Evolutionary conservation across 2,888 invertebrate species (phyloP).

Genomic region (Nyleta sp.): DNA sequence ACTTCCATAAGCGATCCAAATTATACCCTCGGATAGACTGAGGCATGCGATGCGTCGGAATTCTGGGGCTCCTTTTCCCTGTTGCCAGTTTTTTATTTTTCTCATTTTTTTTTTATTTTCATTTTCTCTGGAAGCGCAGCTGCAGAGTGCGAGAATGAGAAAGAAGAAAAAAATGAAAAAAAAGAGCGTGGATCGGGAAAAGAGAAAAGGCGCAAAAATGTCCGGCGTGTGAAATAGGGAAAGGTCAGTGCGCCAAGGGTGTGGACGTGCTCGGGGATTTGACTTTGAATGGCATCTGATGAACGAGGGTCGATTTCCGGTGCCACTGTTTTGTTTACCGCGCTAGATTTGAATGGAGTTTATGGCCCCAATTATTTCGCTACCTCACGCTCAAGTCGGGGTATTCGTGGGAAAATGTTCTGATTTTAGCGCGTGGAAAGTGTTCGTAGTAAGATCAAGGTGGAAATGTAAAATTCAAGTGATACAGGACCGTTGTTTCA

Average conservation of each 20-base stretch:
- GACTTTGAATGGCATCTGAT: constrained; percentile 41
- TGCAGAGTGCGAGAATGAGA: constrained; percentile 10
- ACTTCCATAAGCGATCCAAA: constrained; percentile 47
- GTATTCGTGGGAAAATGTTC: constrained; percentile 24
- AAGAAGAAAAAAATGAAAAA: neutral
- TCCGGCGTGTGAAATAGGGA: constrained; percentile 35
- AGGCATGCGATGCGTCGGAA: constrained; percentile 41
- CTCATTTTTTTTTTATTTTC: constrained; percentile 13
- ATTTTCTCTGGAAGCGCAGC: constrained; percentile 26
- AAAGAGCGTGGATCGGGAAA: neutral
- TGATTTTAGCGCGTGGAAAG: too few species aligned
- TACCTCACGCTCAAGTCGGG: neutral
- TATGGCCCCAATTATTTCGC: constrained; percentile 16
- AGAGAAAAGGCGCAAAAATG: constrained; percentile 24
- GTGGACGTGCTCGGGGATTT: neutral
- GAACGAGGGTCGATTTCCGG: constrained; percentile 43
- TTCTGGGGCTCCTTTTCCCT: constrained; percentile 26
- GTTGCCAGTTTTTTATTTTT: constrained; percentile 18
- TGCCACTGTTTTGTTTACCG: constrained; percentile 31
- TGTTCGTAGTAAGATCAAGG: too few species aligned
- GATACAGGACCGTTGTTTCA: too few species aligned
- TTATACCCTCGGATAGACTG: constrained; percentile 43
- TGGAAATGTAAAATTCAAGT: too few species aligned
- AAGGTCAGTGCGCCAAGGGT: constrained; percentile 27
- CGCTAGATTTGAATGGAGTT: constrained; percentile 3